Conservation (phyloP, 1,140 invertebrate genomes). For the Papilio xuthus region DNA sequence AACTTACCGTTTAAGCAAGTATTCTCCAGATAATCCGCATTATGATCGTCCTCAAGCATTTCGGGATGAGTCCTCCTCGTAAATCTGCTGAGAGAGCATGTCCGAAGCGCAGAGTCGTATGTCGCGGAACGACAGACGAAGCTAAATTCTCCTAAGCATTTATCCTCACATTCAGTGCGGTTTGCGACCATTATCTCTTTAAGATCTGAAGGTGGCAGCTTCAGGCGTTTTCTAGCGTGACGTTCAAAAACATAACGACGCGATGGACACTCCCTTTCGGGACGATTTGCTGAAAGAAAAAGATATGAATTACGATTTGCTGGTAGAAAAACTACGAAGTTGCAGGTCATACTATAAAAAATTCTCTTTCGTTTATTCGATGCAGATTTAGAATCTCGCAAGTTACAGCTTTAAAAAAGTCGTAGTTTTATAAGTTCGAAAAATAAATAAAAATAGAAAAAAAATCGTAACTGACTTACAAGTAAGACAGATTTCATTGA, state of each 20-base stretch:
- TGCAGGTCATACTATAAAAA: too few species aligned
- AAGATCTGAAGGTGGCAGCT: slow-evolving; percentile 88
- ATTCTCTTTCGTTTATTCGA: too few species aligned
- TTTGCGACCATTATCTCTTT: slow-evolving; percentile 91
- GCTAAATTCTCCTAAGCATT: slow-evolving; percentile 93
- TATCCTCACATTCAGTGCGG: slow-evolving; percentile 94
- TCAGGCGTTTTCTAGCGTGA: slow-evolving; percentile 91
- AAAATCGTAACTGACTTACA: slow-evolving; percentile 84
- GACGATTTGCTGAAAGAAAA: slow-evolving; percentile 86
- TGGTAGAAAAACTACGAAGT: too few species aligned
- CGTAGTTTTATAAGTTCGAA: neutral
- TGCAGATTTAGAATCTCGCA: too few species aligned
- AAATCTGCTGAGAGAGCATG: slow-evolving; percentile 90
- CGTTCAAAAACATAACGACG: slow-evolving; percentile 93
- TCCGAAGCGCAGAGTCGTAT: slow-evolving; percentile 88
- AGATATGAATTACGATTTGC: neutral
- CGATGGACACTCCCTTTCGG: slow-evolving; percentile 93
- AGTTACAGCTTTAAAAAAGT: neutral
- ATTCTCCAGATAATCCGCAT: slow-evolving; percentile 95
- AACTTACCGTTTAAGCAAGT: slow-evolving; percentile 91
- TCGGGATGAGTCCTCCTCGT: slow-evolving; percentile 93
- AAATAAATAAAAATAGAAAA: neutral
- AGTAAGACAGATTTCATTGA: slow-evolving; percentile 93
- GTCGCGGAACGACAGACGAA: slow-evolving; percentile 94
- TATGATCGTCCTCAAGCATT: slow-evolving; percentile 90